Conservation (phyloP, 1,140 invertebrate genomes). For the Magallana ariakensis region DNA sequence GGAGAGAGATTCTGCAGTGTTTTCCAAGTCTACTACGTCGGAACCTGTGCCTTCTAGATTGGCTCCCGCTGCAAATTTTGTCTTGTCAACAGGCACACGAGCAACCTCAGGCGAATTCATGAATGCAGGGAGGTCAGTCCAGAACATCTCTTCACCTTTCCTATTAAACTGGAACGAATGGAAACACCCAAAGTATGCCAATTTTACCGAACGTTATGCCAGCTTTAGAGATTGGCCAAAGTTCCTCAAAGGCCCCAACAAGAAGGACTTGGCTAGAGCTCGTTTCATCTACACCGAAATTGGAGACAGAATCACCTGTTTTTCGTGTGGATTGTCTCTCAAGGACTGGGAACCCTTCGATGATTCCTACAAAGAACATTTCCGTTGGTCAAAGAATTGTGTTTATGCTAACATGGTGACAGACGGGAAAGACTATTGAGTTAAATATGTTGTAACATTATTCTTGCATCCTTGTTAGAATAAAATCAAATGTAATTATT, state of each 20-base stretch:
- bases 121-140: neutral
- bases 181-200: constrained; percentile 10
- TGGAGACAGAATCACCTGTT: constrained; percentile 7
- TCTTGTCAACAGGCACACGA: too few species aligned
- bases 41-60: too few species aligned
- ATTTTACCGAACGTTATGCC: constrained; percentile 20
- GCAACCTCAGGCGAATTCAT: neutral
- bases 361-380: constrained; percentile 31
- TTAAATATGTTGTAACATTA: neutral
- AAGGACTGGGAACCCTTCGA: constrained; percentile 30
- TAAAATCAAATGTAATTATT: neutral
- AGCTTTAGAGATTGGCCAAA: constrained; percentile 32
- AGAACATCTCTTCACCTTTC: constrained; percentile 8
- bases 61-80: too few species aligned
- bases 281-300: constrained; percentile 7
- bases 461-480: neutral
- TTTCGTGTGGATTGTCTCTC: constrained; percentile 1
- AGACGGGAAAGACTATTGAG: neutral
- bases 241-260: neutral
- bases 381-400: constrained; percentile 18
- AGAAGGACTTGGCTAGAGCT: neutral
- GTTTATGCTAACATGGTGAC: neutral
- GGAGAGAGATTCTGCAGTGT: too few species aligned
- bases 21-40: too few species aligned
- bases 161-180: neutral